These are phyloP conservation scores for Wiebesia pumilae DNA, from an alignment of 1,140 invertebrate species.

Conservation along the genomic window DNA sequence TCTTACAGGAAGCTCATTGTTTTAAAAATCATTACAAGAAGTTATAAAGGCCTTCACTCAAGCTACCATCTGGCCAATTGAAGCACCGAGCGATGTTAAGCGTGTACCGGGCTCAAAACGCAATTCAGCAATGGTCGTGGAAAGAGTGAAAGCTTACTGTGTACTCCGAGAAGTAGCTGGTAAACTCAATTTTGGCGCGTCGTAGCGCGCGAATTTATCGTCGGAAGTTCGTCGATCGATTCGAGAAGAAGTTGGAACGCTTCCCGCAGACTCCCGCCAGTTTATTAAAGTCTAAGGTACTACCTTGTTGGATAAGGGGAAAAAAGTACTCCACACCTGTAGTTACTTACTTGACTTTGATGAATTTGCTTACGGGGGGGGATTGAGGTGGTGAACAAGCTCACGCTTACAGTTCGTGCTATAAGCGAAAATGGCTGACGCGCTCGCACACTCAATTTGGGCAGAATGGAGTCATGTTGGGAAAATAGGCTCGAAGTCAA, in stretches of 20 bases:
- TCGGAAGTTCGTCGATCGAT: slow-evolving; percentile 51
- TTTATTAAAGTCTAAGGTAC: slow-evolving; percentile 56
- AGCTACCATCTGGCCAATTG: background rate
- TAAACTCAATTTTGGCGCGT: slow-evolving; percentile 55
- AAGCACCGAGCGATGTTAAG: background rate
- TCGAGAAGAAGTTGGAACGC: slow-evolving; percentile 47
- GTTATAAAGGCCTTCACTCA: background rate
- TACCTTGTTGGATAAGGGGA: background rate
- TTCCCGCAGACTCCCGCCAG: slow-evolving; percentile 17
- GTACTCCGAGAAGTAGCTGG: slow-evolving; percentile 22
- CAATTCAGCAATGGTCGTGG: background rate
- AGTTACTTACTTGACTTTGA: slow-evolving; percentile 57
- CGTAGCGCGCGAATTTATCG: slow-evolving; percentile 53
- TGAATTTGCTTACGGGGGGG: slow-evolving; percentile 58
- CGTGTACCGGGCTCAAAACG: background rate
- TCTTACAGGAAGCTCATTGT: background rate
- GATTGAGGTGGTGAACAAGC: background rate
- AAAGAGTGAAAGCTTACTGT: background rate
- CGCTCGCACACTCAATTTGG: background rate
- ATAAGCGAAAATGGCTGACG: background rate
- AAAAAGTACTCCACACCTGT: slow-evolving; percentile 21
- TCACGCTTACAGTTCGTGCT: background rate
- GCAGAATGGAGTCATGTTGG: background rate
- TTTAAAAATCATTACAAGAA: background rate
- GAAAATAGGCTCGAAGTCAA: background rate